phyloP scores from a whole-genome alignment of 2,888 invertebrate genomes.

The Agonopterix subpropinquella region DNA sequence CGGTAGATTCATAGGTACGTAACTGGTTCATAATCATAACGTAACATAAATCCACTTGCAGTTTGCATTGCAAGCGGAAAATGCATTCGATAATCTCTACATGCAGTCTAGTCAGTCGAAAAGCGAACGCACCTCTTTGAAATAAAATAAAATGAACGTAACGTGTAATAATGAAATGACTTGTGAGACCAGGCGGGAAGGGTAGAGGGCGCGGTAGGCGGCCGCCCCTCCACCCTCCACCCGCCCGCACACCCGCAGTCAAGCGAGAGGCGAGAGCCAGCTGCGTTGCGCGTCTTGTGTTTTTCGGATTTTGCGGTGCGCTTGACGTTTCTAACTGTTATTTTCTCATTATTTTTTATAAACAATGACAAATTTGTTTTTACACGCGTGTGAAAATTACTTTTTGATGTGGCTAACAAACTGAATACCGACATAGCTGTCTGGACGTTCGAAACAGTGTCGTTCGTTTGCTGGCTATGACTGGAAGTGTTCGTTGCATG shows the following conservation, averaged over 20 bases:
- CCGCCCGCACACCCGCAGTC: constrained; percentile 48
- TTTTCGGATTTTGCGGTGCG: constrained; percentile 67
- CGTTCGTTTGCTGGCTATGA: constrained; percentile 19
- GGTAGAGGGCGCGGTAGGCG: constrained; percentile 48
- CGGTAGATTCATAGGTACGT: not conserved
- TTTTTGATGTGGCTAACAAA: constrained; percentile 18
- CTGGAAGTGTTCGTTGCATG: constrained; percentile 52
- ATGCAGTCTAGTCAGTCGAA: constrained; percentile 9
- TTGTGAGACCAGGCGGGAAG: constrained; percentile 58
- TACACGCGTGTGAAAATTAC: constrained; percentile 42
- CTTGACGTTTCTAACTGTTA: constrained; percentile 56
- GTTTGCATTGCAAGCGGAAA: constrained; percentile 15
- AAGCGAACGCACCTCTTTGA: constrained; percentile 29
- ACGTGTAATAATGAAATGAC: constrained; percentile 57
- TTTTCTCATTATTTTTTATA: constrained; percentile 40
- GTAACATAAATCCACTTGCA: constrained; percentile 5
- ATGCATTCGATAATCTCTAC: constrained; percentile 19
- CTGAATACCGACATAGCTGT: constrained; percentile 24
- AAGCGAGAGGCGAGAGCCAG: constrained; percentile 65
- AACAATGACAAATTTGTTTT: constrained; percentile 41
- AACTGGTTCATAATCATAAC: not conserved
- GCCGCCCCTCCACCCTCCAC: constrained; percentile 23
- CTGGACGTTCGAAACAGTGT: constrained; percentile 36
- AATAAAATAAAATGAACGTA: constrained; percentile 61
- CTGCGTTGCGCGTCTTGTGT: constrained; percentile 71